phyloP scores from a whole-genome alignment of 2,888 invertebrate species.

The Hirtodrosophila alboralis region DNA sequence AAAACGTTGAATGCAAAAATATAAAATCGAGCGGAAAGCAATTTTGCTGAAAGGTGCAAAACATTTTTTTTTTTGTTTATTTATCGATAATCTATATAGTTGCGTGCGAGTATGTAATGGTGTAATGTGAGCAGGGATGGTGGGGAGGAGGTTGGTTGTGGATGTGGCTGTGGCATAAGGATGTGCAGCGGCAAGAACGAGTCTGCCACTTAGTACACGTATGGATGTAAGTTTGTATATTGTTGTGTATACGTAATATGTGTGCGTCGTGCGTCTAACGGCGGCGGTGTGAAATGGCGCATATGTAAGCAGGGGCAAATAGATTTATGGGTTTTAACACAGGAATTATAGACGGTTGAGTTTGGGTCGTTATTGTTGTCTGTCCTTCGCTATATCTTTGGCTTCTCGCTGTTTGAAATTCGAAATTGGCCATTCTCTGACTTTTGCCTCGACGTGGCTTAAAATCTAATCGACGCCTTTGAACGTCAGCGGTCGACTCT shows the following conservation, averaged over 20 bases:
- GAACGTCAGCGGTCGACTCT: conserved; percentile 17
- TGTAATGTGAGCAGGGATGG: too few relatives aligned
- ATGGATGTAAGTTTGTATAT: conserved; percentile 8
- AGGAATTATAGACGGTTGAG: conserved; percentile 78
- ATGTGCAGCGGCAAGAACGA: neutral
- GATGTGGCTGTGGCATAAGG: too few relatives aligned
- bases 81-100: conserved; percentile 60
- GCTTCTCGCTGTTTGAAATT: conserved; percentile 22
- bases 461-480: conserved; percentile 70
- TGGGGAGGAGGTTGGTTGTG: too few relatives aligned
- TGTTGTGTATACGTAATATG: conserved; percentile 29
- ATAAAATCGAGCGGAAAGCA: conserved; percentile 62
- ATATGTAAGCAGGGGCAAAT: conserved; percentile 71
- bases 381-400: conserved; percentile 10
- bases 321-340: conserved; percentile 76
- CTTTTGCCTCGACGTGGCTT: conserved; percentile 61
- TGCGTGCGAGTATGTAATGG: conserved; percentile 11
- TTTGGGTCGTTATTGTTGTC: conserved; percentile 59
- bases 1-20: conserved; percentile 22
- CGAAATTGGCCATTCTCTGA: conserved; percentile 37
- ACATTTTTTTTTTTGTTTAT: conserved; percentile 35
- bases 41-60: conserved; percentile 70
- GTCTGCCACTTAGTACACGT: conserved; percentile 11
- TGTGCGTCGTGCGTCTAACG: conserved; percentile 58
- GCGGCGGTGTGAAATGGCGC: conserved; percentile 78